Evolutionary conservation across 2,797 vertebrate species (phyloP).

Genomic region (Eupleurogrammus muticus): DNA sequence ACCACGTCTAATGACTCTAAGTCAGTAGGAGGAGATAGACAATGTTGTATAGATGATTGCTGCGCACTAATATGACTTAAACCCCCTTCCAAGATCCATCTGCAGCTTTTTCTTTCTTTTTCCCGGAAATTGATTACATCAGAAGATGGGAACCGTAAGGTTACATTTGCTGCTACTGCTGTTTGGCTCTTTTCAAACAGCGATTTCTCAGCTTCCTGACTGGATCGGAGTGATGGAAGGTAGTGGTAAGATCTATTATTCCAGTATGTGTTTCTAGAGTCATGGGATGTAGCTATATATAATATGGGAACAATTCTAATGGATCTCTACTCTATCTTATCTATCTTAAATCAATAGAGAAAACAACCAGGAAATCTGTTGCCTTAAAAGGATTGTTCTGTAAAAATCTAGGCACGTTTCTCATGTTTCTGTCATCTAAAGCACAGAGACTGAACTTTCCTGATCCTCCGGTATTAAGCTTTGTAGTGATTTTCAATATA

Average conservation of each 20-base stretch:
- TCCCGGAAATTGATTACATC: constrained; percentile 14
- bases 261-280: background rate
- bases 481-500: too few species aligned
- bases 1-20: constrained; percentile 16
- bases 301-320: background rate
- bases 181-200: constrained; percentile 56
- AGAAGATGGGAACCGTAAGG: constrained; percentile 39
- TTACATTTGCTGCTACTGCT: constrained; percentile 58
- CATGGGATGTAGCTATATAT: background rate
- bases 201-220: constrained; percentile 59
- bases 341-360: too few species aligned
- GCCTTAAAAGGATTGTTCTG: too few species aligned
- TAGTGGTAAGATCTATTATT: constrained; percentile 73
- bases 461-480: too few species aligned
- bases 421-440: too few species aligned
- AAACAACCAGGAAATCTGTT: too few species aligned
- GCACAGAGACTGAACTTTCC: too few species aligned
- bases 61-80: constrained; percentile 3
- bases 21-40: constrained; percentile 11
- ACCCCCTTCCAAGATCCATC: constrained; percentile 8
- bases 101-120: constrained; percentile 20
- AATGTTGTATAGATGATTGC: background rate
- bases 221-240: constrained; percentile 70
- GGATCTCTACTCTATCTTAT: background rate
- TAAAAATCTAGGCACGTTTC: too few species aligned